These are phyloP conservation scores for Aphidius gifuensis DNA, from an alignment of 1,140 invertebrate genomes.

Conservation along the genomic window DNA sequence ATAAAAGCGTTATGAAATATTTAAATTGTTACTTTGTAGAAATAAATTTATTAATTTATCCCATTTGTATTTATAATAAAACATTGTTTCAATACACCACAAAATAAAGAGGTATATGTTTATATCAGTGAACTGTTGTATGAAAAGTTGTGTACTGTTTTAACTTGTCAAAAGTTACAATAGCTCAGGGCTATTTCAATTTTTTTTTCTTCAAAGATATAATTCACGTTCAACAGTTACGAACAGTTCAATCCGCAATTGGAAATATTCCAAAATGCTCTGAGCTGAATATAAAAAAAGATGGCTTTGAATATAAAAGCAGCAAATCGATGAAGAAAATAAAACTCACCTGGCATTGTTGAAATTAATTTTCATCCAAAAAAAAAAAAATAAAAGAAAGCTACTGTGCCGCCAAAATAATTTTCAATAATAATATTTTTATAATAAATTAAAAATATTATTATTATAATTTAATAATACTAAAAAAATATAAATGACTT, in stretches of 20 bases:
- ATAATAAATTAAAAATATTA: neutral
- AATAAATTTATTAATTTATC: too few species aligned
- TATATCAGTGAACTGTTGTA: too few species aligned
- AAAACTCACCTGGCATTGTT: slow-evolving; percentile 19
- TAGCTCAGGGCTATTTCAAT: too few species aligned
- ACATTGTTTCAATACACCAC: too few species aligned
- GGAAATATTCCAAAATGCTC: slow-evolving; percentile 37
- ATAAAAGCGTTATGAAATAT: too few species aligned
- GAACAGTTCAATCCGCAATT: slow-evolving; percentile 45
- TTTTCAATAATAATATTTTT: neutral
- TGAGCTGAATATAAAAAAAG: neutral
- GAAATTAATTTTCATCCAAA: slow-evolving; percentile 35
- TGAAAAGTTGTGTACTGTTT: too few species aligned
- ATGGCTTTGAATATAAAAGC: neutral
- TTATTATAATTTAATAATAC: neutral
- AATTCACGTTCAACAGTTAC: slow-evolving; percentile 47
- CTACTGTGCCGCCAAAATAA: neutral
- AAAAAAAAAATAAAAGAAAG: neutral
- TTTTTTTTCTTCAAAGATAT: slow-evolving; percentile 32
- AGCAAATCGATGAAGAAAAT: neutral
- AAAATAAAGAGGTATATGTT: too few species aligned
- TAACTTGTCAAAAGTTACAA: too few species aligned
- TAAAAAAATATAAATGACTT: neutral
- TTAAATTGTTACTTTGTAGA: too few species aligned
- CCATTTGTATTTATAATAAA: too few species aligned